Evolutionary conservation across 2,113 vertebrate genomes (phyloP).

Genomic region (Oreochromis spilurus): DNA sequence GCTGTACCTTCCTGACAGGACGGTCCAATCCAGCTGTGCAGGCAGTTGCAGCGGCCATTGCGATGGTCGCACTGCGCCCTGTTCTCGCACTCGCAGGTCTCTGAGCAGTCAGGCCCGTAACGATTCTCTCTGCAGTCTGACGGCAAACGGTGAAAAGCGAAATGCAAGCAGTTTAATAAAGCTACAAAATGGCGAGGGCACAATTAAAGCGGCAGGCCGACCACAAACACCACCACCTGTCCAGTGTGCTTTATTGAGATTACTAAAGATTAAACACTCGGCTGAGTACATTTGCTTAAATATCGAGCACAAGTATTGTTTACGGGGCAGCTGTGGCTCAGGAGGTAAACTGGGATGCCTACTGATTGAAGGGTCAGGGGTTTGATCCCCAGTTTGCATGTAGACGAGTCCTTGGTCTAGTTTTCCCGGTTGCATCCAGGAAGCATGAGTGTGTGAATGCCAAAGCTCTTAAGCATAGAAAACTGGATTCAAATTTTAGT

Average conservation of each 20-base stretch:
- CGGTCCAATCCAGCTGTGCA: conserved; percentile 71
- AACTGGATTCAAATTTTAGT: background rate
- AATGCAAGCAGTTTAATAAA: background rate
- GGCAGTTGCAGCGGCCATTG: conserved; percentile 83
- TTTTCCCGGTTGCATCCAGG: background rate
- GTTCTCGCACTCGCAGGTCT: conserved; percentile 78
- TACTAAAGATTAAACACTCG: background rate
- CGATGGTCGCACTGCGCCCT: conserved; percentile 71
- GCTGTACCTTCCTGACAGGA: conserved; percentile 81
- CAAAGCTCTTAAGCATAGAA: background rate
- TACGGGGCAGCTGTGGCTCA: background rate
- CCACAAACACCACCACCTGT: background rate
- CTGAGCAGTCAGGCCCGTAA: conserved; percentile 81
- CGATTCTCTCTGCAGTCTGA: conserved; percentile 75
- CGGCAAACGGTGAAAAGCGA: background rate
- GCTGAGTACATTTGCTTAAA: background rate
- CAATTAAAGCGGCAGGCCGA: background rate
- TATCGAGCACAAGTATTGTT: background rate
- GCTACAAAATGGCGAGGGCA: background rate
- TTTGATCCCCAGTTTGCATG: background rate
- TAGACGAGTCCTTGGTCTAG: background rate
- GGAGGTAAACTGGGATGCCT: background rate
- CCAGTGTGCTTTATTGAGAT: background rate
- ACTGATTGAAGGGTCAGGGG: background rate
- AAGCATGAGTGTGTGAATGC: background rate